These are phyloP conservation scores for Pocota personata DNA, from an alignment of 2,888 invertebrate species.

Conservation along the genomic window DNA sequence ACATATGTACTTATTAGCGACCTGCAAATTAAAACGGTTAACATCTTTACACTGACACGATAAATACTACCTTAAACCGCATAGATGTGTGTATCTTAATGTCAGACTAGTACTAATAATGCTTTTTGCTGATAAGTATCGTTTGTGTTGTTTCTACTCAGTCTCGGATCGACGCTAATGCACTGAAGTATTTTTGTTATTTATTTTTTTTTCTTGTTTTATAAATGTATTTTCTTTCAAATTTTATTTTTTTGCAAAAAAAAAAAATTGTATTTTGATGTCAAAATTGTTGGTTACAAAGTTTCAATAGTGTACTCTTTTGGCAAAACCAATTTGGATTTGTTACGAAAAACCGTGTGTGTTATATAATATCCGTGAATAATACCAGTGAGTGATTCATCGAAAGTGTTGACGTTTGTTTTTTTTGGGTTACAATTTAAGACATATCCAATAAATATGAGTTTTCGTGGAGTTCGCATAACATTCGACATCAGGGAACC, in stretches of 20 bases:
- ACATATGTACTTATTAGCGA: conserved; percentile 22
- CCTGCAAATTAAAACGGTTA: conserved; percentile 27
- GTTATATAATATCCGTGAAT: conserved; percentile 1
- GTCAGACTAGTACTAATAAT: conserved; percentile 15
- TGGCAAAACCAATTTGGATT: not conserved
- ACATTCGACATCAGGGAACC: conserved; percentile 33
- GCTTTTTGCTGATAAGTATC: conserved; percentile 2
- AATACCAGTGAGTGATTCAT: conserved; percentile 21
- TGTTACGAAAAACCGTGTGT: not conserved
- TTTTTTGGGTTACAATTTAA: not conserved
- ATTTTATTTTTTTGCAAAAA: conserved; percentile 8
- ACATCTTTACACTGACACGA: conserved; percentile 17
- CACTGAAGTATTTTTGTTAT: conserved; percentile 26
- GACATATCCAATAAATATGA: conserved; percentile 65
- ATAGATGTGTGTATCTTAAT: not conserved
- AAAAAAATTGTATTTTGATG: not conserved
- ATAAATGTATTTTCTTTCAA: not conserved
- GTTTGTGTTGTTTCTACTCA: not conserved
- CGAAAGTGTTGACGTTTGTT: not conserved
- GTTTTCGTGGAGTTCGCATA: conserved; percentile 75
- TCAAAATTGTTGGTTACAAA: not conserved
- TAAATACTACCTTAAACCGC: conserved; percentile 12
- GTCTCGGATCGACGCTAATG: conserved; percentile 25
- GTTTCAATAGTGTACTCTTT: not conserved
- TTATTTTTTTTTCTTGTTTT: not conserved